Conservation (phyloP, 2,888 invertebrate species). For the Baronia brevicornis region DNA sequence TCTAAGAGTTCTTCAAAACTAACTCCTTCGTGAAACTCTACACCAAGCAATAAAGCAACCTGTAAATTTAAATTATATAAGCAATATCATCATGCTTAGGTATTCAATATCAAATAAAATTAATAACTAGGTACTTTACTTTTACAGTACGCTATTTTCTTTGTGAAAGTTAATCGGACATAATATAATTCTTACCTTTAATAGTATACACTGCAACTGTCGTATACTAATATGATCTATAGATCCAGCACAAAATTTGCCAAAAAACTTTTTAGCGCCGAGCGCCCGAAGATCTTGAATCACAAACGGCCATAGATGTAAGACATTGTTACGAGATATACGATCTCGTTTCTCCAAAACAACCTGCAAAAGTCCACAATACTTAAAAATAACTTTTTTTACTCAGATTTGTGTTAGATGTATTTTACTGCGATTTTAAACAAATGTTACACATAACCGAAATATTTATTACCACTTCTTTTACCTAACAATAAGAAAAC, state of each 20-base stretch:
- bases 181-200: too few relatives aligned
- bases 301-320: constrained; percentile 98
- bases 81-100: neutral
- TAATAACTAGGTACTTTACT: too few relatives aligned
- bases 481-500: too few relatives aligned
- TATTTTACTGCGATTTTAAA: too few relatives aligned
- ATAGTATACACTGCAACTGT: constrained; percentile 94
- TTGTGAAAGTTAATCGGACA: too few relatives aligned
- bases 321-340: constrained; percentile 96
- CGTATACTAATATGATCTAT: constrained; percentile 99
- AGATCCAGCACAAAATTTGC: constrained; percentile 98
- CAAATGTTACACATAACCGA: too few relatives aligned
- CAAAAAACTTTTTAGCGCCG: constrained; percentile 98
- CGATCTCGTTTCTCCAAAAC: constrained; percentile 96
- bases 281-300: constrained; percentile 95
- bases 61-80: constrained; percentile 20
- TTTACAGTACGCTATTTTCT: too few relatives aligned
- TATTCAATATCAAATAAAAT: neutral
- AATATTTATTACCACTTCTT: too few relatives aligned
- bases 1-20: constrained; percentile 90
- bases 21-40: constrained; percentile 95
- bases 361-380: constrained; percentile 72
- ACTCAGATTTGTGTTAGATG: too few relatives aligned
- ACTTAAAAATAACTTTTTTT: too few relatives aligned
- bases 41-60: constrained; percentile 91